These are phyloP conservation scores for Ctenopoma kingsleyae DNA, from an alignment of 2,797 vertebrate species.

Conservation along the genomic window DNA sequence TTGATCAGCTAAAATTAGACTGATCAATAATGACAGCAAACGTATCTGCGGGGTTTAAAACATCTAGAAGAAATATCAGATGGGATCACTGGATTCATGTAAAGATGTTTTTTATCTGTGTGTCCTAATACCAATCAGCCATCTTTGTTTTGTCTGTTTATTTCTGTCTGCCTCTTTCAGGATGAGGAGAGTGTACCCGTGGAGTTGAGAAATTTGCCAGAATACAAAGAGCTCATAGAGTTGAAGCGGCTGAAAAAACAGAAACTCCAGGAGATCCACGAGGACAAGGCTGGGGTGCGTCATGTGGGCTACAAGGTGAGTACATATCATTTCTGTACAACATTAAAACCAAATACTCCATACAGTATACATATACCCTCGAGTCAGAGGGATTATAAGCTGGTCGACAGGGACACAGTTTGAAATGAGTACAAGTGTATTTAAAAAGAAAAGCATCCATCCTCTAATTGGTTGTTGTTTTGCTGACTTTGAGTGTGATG, in stretches of 20 bases:
- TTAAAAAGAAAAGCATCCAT: too few relatives aligned
- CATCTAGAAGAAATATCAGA: conserved; percentile 11
- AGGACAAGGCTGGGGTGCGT: conserved; percentile 89
- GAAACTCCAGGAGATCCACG: conserved; percentile 93
- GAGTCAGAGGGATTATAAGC: neutral
- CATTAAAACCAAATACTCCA: neutral
- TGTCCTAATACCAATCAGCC: conserved; percentile 4
- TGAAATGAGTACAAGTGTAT: too few relatives aligned
- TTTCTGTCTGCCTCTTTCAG: conserved; percentile 70
- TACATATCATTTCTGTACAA: neutral
- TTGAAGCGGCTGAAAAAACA: conserved; percentile 96
- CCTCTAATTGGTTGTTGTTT: too few relatives aligned
- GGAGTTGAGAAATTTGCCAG: conserved; percentile 89
- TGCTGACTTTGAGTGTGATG: too few relatives aligned
- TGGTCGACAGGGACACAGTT: neutral
- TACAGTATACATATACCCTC: neutral
- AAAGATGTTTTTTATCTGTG: neutral
- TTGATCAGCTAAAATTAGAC: conserved; percentile 21
- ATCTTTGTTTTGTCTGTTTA: neutral
- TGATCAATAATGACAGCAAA: conserved; percentile 17
- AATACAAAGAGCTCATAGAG: conserved; percentile 96
- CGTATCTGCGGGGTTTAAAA: conserved; percentile 8
- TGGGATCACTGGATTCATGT: conserved; percentile 5
- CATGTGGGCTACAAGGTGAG: conserved; percentile 95
- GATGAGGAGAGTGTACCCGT: conserved; percentile 94